Conservation (phyloP, 2,113 vertebrate species). For the Gnathonemus echidnorhynchus region DNA sequence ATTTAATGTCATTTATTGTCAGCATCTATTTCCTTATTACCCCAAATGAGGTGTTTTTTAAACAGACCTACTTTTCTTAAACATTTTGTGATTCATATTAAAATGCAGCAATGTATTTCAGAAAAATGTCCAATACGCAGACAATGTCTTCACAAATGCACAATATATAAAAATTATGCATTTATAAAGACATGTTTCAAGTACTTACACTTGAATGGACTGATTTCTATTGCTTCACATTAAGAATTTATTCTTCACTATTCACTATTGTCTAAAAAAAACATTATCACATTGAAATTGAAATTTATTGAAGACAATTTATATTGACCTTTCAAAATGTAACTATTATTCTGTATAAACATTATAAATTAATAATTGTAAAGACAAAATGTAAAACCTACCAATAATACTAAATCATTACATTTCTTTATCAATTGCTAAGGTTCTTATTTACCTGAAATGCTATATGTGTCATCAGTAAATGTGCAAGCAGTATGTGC, state of each 20-base stretch:
- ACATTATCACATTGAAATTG: background rate
- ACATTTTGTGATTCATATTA: background rate
- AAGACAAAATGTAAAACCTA: background rate
- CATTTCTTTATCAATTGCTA: background rate
- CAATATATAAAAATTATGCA: background rate
- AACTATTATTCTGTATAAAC: background rate
- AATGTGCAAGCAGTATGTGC: background rate
- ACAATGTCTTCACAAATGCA: background rate
- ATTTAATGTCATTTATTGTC: background rate
- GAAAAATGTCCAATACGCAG: background rate
- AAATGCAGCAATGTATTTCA: background rate
- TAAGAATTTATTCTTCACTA: background rate
- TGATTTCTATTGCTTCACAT: background rate
- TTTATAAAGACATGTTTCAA: background rate
- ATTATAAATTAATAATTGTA: background rate
- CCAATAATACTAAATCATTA: background rate
- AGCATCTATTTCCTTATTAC: background rate
- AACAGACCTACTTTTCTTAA: background rate
- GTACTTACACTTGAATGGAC: background rate
- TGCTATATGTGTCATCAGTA: background rate
- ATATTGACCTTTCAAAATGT: background rate
- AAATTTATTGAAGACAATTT: too few relatives aligned
- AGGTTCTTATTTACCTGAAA: background rate
- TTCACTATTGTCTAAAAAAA: background rate
- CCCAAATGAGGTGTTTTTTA: background rate